Base-by-base conservation (phyloP, 1,140 invertebrate species). In the Sycophila sp. region DNA sequence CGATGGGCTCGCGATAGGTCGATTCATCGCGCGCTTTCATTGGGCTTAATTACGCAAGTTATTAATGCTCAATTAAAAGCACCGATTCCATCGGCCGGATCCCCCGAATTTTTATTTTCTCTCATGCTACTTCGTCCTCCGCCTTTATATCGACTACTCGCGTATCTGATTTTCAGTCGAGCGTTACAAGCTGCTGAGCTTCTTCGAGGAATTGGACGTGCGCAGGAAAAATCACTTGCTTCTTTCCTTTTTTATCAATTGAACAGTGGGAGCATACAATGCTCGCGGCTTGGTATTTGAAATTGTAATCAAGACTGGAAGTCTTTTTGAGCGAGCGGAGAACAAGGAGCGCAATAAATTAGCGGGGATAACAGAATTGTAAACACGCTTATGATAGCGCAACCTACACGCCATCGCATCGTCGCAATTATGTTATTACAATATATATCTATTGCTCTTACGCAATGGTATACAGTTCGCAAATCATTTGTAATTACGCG, bases 51-150 rank as follows among this genome's bases (percentile, higher is more conserved):
- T 69, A 40, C 68, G 49, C 49, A 36, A 49, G 68, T 69, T 63
- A 63, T 63, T 69, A 69, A 69, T 69, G 58, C 55, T 69, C 59
- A 63, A 63, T 69, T 69, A 69, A 69, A 26, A 19, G n/a, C 58
- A 26, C 47, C 28, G 67, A 56, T 69, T 63, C 26, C 47, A 63
- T 55, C 59, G 19, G 36, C 1, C 17, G 4, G 8, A 6, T 4
- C 11, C 30, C 17, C 22, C 10, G 2, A 8, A 1, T 45, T 62
- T 47, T 13, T 10, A 15, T 40, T 22, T 34, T 34, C 24, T 51
- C 5, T 26, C 15, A 2, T 1, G 6, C 10, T 26, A 6, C 28
- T 5, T 51, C 34, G 6, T 38, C 6, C 22, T 38, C 15, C 40
- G 6, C 24, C 26, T 28, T n/a, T n/a, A n/a, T n/a, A n/a, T n/a